Evolutionary conservation across 23 tunicate species (phyloP).

Genomic region (Trididemnum nubilum): DNA sequence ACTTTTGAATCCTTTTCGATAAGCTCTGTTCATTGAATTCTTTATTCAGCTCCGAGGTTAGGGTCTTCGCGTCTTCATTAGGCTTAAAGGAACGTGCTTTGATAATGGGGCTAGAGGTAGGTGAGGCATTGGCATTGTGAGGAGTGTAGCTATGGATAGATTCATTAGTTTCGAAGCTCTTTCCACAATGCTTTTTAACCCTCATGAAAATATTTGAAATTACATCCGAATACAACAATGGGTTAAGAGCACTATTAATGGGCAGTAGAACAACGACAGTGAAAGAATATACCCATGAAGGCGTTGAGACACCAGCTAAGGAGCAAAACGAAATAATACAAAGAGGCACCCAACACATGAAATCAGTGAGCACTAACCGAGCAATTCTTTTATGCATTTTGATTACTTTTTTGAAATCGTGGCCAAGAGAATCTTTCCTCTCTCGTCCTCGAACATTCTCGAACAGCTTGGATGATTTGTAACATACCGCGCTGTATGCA

Average conservation of each 20-base stretch:
- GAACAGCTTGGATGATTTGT: neutral
- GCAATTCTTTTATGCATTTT: constrained; percentile 41
- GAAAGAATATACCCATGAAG: constrained; percentile 51
- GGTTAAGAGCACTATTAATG: constrained; percentile 54
- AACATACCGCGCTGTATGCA: constrained; percentile 38
- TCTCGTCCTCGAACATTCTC: neutral
- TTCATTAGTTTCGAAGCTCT: too few species aligned
- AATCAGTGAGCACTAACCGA: constrained; percentile 46
- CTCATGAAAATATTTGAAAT: neutral
- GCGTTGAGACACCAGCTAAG: constrained; percentile 20
- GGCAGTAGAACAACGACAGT: constrained; percentile 60
- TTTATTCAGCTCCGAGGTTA: neutral
- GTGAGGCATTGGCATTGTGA: too few species aligned
- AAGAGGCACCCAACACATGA: constrained; percentile 52
- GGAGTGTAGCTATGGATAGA: too few species aligned
- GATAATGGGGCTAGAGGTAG: too few species aligned
- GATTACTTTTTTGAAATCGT: neutral
- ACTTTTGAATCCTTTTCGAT: too few species aligned
- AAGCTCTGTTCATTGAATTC: neutral
- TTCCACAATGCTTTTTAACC: too few species aligned
- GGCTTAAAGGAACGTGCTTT: too few species aligned
- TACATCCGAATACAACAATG: constrained; percentile 47
- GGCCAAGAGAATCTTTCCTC: neutral
- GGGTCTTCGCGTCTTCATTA: too few species aligned
- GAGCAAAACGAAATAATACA: constrained; percentile 41